Conservation (phyloP, 2,113 vertebrate genomes). For the Riparia riparia region DNA sequence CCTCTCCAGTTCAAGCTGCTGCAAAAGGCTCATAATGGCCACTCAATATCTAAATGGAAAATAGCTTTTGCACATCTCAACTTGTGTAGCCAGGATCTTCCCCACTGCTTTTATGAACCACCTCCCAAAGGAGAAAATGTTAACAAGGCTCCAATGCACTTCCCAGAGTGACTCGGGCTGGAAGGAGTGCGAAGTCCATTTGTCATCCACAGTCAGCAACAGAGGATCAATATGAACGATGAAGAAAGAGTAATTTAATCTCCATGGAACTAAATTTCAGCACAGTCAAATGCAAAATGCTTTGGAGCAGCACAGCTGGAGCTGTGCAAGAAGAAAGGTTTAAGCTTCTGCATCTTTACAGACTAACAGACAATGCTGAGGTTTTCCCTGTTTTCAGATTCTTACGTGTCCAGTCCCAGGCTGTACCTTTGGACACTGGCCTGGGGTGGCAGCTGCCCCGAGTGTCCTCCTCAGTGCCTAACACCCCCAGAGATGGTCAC, state of each 20-base stretch:
- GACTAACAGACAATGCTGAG: neutral
- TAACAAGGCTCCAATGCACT: neutral
- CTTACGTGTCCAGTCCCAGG: neutral
- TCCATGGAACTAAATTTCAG: constrained; percentile 11
- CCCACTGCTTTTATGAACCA: neutral
- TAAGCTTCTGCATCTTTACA: neutral
- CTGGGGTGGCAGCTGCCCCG: neutral
- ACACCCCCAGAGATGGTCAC: neutral
- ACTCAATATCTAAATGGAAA: neutral
- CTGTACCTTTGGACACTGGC: neutral
- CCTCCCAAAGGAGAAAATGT: neutral
- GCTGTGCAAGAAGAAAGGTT: neutral
- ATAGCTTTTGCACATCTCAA: neutral
- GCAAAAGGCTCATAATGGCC: neutral
- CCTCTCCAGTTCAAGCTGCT: neutral
- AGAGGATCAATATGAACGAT: neutral
- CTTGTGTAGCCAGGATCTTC: neutral
- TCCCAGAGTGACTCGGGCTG: neutral
- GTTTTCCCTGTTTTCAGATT: neutral
- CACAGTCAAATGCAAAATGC: neutral
- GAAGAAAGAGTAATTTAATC: constrained; percentile 18
- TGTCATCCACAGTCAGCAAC: constrained; percentile 24
- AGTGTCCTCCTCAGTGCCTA: neutral
- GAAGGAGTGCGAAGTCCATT: constrained; percentile 17
- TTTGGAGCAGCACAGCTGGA: neutral